These are phyloP conservation scores for Microcebus jonahi DNA, from an alignment of 2,113 vertebrate genomes.

Conservation along the genomic window DNA sequence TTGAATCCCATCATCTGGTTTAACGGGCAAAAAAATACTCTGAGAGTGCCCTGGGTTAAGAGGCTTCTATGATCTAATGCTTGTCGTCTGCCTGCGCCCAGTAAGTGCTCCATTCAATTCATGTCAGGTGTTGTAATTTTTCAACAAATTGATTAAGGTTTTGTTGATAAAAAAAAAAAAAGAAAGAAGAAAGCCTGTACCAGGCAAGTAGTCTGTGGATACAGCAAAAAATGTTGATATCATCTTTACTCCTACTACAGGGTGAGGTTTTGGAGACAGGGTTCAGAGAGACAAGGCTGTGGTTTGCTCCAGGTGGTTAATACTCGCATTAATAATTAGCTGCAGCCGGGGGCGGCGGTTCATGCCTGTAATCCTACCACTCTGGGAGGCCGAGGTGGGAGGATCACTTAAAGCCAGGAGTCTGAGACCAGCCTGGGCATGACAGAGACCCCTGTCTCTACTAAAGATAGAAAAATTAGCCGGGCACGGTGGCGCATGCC, in stretches of 20 bases:
- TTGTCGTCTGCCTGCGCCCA: not conserved
- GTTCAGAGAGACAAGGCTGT: not conserved
- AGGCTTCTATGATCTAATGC: not conserved
- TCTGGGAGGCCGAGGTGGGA: too few relatives aligned
- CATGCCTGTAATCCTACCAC: too few relatives aligned
- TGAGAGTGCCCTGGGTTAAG: not conserved
- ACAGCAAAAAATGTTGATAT: not conserved
- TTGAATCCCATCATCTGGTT: not conserved
- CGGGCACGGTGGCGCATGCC: too few relatives aligned
- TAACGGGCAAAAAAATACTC: not conserved
- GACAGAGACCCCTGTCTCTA: too few relatives aligned
- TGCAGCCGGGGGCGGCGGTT: not conserved
- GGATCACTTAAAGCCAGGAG: too few relatives aligned
- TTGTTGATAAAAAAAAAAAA: not conserved
- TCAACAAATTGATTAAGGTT: not conserved
- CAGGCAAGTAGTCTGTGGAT: not conserved
- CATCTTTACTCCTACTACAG: not conserved
- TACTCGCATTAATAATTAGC: not conserved
- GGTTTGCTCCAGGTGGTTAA: not conserved
- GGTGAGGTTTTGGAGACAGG: not conserved
- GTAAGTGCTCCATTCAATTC: not conserved
- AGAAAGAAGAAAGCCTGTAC: not conserved
- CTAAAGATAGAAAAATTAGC: too few relatives aligned
- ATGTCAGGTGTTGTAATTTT: not conserved
- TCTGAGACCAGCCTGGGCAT: too few relatives aligned